A percentile compares a stretch with the other conserved stretches of the same genome.
phyloP scores from a whole-genome alignment of 2,888 invertebrate genomes.

The Diloba caeruleocephala region DNA sequence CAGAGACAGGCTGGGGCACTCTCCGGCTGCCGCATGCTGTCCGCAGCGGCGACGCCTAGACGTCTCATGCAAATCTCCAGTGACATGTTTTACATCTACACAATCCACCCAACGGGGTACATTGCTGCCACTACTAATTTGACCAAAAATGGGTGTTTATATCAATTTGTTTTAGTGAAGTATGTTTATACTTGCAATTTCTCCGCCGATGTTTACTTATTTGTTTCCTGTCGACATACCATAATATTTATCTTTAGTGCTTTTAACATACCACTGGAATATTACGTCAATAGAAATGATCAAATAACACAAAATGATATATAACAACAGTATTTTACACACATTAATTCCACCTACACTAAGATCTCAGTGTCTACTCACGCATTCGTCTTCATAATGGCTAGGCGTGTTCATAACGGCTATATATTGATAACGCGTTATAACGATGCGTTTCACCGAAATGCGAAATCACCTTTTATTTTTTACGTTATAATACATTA shows the following conservation, averaged over 20 bases:
- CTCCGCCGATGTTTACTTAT: slow-evolving; percentile 9
- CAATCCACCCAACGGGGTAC: slow-evolving; percentile 50
- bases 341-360: slow-evolving; percentile 38
- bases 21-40: slow-evolving; percentile 27
- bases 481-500: too few species aligned
- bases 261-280: slow-evolving; percentile 12
- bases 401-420: too few species aligned
- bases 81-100: slow-evolving; percentile 60
- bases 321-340: slow-evolving; percentile 27
- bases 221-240: slow-evolving; percentile 9
- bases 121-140: slow-evolving; percentile 53
- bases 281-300: slow-evolving; percentile 31
- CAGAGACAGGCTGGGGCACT: slow-evolving; percentile 48
- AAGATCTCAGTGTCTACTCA: slow-evolving; percentile 43
- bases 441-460: too few species aligned
- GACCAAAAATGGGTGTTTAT: slow-evolving; percentile 40
- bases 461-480: too few species aligned
- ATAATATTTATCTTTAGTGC: slow-evolving; percentile 9
- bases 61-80: slow-evolving; percentile 61
- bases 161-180: too few species aligned
- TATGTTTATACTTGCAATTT: slow-evolving; percentile 56
- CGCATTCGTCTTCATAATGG: slow-evolving; percentile 45
- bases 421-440: too few species aligned
- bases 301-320: slow-evolving; percentile 25
- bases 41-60: slow-evolving; percentile 54